A percentile compares a stretch with the other conserved stretches of the same genome.
phyloP scores from a whole-genome alignment of 1,140 invertebrate genomes.

The Eubasilissa regina region DNA sequence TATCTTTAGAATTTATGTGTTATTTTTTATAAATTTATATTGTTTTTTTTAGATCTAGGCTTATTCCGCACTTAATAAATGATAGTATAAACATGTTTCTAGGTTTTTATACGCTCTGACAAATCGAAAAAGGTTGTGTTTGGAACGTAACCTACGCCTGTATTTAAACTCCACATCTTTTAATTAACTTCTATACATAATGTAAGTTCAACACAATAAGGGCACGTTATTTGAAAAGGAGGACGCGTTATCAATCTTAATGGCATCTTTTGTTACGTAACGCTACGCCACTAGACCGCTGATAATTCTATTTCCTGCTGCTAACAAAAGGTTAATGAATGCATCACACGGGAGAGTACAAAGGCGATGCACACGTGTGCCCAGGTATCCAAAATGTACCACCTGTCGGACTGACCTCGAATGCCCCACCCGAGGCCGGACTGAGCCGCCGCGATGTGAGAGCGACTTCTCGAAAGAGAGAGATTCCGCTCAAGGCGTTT shows the following conservation, averaged over 20 bases:
- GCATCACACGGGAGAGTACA: conserved; percentile 3
- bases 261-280: conserved; percentile 7
- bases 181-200: too few relatives aligned
- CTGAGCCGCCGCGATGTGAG: conserved; percentile 1
- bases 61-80: too few relatives aligned
- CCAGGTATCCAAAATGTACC: background rate
- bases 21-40: too few relatives aligned
- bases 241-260: background rate
- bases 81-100: too few relatives aligned
- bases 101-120: too few relatives aligned
- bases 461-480: conserved; percentile 13
- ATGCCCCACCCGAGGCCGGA: conserved; percentile 5
- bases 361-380: conserved; percentile 22
- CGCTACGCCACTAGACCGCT: conserved; percentile 11
- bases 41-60: too few relatives aligned
- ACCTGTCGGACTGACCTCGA: conserved; percentile 33
- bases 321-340: conserved; percentile 22
- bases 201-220: too few relatives aligned
- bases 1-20: too few relatives aligned
- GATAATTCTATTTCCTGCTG: conserved; percentile 25
- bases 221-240: background rate
- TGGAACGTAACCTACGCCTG: too few relatives aligned
- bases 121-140: too few relatives aligned
- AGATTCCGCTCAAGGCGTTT: conserved; percentile 17
- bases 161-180: too few relatives aligned